Base-by-base conservation (phyloP, 1,140 invertebrate species). In the Heliconius hermathena region DNA sequence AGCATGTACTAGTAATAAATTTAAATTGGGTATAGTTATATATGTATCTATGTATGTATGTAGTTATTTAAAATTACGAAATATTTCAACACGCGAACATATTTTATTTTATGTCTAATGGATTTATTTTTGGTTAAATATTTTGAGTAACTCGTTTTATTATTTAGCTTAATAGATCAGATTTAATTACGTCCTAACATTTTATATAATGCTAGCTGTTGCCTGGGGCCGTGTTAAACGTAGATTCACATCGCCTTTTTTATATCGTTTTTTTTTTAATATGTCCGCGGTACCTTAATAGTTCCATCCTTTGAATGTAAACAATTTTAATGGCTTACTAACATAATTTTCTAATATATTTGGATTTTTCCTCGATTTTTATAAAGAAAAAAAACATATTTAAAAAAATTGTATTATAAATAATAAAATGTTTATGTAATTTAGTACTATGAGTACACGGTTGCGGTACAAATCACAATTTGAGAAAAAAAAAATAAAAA, bases 61-160 rank as follows among this genome's bases (percentile, higher is more conserved):
- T 74, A 60, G 71, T 60, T 80, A 80, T 80, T 80, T 76, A 60
- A 54, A 76, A 75, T 80, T 80, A 80, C 78, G 74, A 80, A 80
- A 80, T 80, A 66, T 71, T 33, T 26, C 54, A 41, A 76, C 60
- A 76, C 46, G 54, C 60, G 11, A 26, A 13, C 26, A 29, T 66
- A 66, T 66, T 60, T 66, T 29, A 73, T 60, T 36, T 36, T 52
- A 71, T 71, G 54, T 49, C 41, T 60, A 46, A 79, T 66, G 72
- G 26, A 71, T 72, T 76, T 57, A 49, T 76, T 76, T 29, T 71
- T 71, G 36, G 29, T 36, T 71, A 71, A 66, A 66, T 71, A 71
- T 71, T 71, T 71, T 71, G 71, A 71, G 36, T 71, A 38, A 71
- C 71, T 71, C 8, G 71, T 71, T 72, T 36, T 75, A n/a, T 16